phyloP scores from a whole-genome alignment of 2,888 invertebrate genomes.

The Macaria notata region DNA sequence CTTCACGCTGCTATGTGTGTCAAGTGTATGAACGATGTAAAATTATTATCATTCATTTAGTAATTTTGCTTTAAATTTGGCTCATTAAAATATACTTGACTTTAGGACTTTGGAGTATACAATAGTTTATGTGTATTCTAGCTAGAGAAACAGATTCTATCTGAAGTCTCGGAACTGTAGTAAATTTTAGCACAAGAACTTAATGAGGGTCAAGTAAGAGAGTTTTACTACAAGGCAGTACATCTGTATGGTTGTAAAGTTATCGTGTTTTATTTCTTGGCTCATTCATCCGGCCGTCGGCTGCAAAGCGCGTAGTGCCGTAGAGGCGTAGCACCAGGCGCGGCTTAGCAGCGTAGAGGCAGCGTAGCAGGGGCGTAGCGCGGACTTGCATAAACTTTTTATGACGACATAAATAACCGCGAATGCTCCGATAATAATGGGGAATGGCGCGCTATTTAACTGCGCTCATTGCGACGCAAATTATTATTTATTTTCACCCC shows the following conservation, averaged over 20 bases:
- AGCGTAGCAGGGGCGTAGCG: conserved; percentile 5
- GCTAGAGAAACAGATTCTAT: no score
- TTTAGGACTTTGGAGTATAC: no score
- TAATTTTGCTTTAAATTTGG: no score
- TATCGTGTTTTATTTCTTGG: conserved; percentile 3
- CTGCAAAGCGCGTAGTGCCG: background rate
- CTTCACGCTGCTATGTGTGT: conserved; percentile 1
- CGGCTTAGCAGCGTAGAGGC: conserved; percentile 7
- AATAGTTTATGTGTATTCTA: no score
- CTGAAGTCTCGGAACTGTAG: no score
- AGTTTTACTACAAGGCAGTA: no score
- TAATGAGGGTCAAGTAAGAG: no score
- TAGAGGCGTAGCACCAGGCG: conserved; percentile 12
- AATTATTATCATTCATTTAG: background rate
- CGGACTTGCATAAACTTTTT: conserved; percentile 30
- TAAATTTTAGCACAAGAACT: no score
- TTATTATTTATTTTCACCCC: conserved; percentile 29
- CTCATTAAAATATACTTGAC: no score
- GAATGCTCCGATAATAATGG: conserved; percentile 31
- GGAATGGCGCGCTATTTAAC: conserved; percentile 28
- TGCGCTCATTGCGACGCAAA: conserved; percentile 29
- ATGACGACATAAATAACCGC: conserved; percentile 31
- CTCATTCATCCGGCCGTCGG: conserved; percentile 1
- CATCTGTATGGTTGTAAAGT: conserved; percentile 1
- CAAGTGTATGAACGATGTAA: no score